Percentiles rank a stretch among this genome's conserved stretches.
Evolutionary conservation across 2,113 vertebrate genomes (phyloP).

Genomic region (Gasterosteus nipponicus): DNA sequence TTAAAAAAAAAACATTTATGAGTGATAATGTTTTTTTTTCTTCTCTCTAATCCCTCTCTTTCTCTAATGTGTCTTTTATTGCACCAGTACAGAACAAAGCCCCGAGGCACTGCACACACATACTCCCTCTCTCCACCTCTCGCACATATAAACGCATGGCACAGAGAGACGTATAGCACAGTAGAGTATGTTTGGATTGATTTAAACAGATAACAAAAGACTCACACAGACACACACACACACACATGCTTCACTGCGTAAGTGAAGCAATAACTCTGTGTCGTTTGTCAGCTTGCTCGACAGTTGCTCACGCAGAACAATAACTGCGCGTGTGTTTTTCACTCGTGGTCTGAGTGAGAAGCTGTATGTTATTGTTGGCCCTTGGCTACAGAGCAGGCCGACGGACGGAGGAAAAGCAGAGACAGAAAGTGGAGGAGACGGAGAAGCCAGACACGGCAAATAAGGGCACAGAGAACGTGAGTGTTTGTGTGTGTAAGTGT

Average conservation of each 20-base stretch:
- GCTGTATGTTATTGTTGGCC: slow-evolving; percentile 47
- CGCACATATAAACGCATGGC: slow-evolving; percentile 14
- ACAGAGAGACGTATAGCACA: slow-evolving; percentile 30
- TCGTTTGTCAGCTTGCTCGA: slow-evolving; percentile 64
- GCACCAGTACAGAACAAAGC: slow-evolving; percentile 72
- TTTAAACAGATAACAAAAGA: slow-evolving; percentile 44
- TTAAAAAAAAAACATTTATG: slow-evolving; percentile 62
- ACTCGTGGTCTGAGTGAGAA: slow-evolving; percentile 59
- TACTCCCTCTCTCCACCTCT: slow-evolving; percentile 6
- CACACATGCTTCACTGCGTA: slow-evolving; percentile 25
- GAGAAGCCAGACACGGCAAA: slow-evolving; percentile 61
- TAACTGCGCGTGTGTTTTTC: slow-evolving; percentile 62
- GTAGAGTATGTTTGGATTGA: slow-evolving; percentile 40
- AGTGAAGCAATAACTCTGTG: slow-evolving; percentile 41
- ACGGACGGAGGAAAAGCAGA: slow-evolving; percentile 49
- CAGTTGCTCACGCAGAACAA: slow-evolving; percentile 61
- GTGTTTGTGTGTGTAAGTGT: slow-evolving; percentile 25
- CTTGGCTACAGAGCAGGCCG: slow-evolving; percentile 33
- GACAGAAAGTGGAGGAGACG: slow-evolving; percentile 59
- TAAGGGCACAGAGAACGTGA: slow-evolving; percentile 56
- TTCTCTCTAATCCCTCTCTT: slow-evolving; percentile 69
- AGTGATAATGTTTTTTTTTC: slow-evolving; percentile 62
- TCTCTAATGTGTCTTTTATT: slow-evolving; percentile 81
- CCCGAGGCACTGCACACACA: slow-evolving; percentile 53
- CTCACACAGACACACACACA: neutral